These are phyloP conservation scores for Lophura nycthemera DNA, from an alignment of 2,113 vertebrate genomes.

Conservation along the genomic window DNA sequence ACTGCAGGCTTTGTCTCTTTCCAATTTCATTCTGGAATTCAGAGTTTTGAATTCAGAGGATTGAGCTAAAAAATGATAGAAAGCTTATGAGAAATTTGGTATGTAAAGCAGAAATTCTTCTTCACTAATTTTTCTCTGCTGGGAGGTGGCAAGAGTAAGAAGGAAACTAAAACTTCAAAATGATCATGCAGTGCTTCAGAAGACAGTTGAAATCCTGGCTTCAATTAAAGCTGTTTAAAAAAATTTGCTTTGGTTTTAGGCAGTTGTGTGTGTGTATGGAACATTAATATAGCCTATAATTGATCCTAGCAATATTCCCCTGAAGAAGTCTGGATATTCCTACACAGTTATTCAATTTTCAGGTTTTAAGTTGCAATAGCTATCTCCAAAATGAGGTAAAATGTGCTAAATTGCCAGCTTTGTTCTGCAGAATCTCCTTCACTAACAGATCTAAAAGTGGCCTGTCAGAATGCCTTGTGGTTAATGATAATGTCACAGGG, in stretches of 20 bases:
- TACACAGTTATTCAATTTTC: conserved; percentile 17
- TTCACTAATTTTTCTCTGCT: not conserved
- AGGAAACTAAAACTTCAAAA: conserved; percentile 9
- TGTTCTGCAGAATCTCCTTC: not conserved
- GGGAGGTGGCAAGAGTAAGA: not conserved
- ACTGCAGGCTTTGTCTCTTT: not conserved
- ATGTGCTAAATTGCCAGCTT: not conserved
- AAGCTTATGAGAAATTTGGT: conserved; percentile 23
- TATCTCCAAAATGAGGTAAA: not conserved
- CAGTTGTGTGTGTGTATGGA: not conserved
- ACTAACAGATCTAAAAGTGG: not conserved
- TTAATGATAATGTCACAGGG: not conserved
- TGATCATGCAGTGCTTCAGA: not conserved
- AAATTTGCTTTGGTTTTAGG: not conserved
- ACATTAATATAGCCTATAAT: not conserved
- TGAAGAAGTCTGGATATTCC: not conserved
- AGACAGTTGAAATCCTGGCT: conserved; percentile 27
- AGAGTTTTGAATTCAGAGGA: conserved; percentile 42
- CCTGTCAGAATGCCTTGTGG: not conserved
- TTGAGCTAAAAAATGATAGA: conserved; percentile 49
- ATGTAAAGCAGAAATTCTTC: conserved; percentile 26
- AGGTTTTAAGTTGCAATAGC: not conserved
- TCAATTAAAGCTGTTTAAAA: not conserved
- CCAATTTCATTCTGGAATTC: conserved; percentile 48
- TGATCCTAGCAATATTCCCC: not conserved